These are phyloP conservation scores for Synanthedon vespiformis DNA, from an alignment of 2,888 invertebrate species.

Conservation along the genomic window DNA sequence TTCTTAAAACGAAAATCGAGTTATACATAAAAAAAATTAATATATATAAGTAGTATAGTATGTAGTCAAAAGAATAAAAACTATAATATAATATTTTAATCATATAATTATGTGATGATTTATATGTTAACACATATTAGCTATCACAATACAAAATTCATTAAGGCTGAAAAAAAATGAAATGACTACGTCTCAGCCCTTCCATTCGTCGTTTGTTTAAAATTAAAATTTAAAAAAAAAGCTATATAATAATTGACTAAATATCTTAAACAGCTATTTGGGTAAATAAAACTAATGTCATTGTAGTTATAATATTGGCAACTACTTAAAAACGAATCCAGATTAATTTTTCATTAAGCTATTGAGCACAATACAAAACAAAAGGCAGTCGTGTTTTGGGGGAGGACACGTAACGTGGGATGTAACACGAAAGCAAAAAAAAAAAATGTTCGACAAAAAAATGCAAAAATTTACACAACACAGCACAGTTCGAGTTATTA, in stretches of 20 bases:
- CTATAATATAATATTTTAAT: neutral
- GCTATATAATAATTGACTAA: slow-evolving; percentile 68
- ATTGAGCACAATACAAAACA: slow-evolving; percentile 62
- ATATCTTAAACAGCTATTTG: slow-evolving; percentile 60
- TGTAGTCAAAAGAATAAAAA: neutral
- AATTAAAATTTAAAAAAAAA: slow-evolving; percentile 34
- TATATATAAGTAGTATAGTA: neutral
- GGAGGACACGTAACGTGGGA: neutral
- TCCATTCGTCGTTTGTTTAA: slow-evolving; percentile 23
- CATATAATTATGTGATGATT: neutral
- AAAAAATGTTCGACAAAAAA: too few relatives aligned
- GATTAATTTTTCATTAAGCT: slow-evolving; percentile 29
- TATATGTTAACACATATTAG: slow-evolving; percentile 13
- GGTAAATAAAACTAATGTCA: slow-evolving; percentile 51
- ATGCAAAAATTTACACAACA: too few relatives aligned
- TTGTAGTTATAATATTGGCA: slow-evolving; percentile 13
- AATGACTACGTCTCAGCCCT: slow-evolving; percentile 41
- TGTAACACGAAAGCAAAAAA: neutral
- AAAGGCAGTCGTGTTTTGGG: slow-evolving; percentile 45
- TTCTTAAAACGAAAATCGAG: neutral
- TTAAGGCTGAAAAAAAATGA: slow-evolving; percentile 25
- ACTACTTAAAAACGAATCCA: slow-evolving; percentile 1
- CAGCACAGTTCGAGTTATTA: too few relatives aligned
- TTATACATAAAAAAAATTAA: neutral
- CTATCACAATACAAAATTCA: slow-evolving; percentile 30